These are phyloP conservation scores for Thereva nobilitata DNA, from an alignment of 2,888 invertebrate genomes.

Conservation along the genomic window DNA sequence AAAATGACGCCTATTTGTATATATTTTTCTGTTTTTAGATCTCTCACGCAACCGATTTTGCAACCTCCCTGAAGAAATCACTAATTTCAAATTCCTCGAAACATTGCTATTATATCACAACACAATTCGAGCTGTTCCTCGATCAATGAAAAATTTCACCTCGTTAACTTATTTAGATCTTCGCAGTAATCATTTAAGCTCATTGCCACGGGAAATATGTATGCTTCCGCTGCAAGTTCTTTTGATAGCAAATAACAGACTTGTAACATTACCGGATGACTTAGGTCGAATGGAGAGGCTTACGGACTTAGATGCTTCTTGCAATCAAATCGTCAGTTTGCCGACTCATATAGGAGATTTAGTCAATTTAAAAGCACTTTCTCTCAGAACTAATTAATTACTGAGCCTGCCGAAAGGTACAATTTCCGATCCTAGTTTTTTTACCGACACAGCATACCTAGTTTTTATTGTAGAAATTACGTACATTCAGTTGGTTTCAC, in stretches of 20 bases:
- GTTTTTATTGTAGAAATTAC: constrained; percentile 71
- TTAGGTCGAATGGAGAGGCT: constrained; percentile 79
- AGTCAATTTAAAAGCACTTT: constrained; percentile 74
- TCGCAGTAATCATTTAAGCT: constrained; percentile 88
- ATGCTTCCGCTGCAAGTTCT: constrained; percentile 83
- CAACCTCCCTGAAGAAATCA: constrained; percentile 88
- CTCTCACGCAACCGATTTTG: constrained; percentile 84
- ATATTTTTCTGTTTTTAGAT: constrained; percentile 63
- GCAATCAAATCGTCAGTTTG: constrained; percentile 86
- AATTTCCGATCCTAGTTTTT: constrained; percentile 43
- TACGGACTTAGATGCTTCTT: constrained; percentile 89
- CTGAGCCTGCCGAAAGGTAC: constrained; percentile 83
- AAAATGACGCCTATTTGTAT: not conserved
- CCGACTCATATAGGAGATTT: constrained; percentile 88
- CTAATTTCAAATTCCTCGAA: constrained; percentile 85
- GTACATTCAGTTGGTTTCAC: constrained; percentile 77
- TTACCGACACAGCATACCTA: not conserved
- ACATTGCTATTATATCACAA: constrained; percentile 88
- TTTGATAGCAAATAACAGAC: constrained; percentile 83
- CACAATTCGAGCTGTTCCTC: constrained; percentile 84
- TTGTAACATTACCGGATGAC: constrained; percentile 86
- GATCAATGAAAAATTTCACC: constrained; percentile 79
- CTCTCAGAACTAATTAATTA: constrained; percentile 83
- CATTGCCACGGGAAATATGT: constrained; percentile 86
- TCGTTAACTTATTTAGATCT: constrained; percentile 89